Evolutionary conservation across 1,140 invertebrate species (phyloP).

Genomic region (Hesperophylax magnus): DNA sequence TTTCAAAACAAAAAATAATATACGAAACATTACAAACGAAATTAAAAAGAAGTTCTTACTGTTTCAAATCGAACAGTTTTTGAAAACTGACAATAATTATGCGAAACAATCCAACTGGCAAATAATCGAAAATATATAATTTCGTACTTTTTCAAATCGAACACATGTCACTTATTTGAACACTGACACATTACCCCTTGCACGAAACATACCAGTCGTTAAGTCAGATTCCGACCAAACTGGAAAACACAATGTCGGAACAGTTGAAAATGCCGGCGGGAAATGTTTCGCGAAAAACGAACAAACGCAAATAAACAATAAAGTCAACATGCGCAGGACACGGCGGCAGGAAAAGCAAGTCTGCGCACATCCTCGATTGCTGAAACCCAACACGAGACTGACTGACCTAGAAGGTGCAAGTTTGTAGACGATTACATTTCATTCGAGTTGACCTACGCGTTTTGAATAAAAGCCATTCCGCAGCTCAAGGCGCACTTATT

Average conservation of each 20-base stretch:
- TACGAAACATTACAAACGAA: too few relatives aligned
- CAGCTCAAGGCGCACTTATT: constrained; percentile 1
- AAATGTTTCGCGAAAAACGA: background rate
- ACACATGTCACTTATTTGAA: too few relatives aligned
- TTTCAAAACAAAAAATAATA: too few relatives aligned
- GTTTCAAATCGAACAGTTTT: too few relatives aligned
- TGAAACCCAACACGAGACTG: constrained; percentile 46
- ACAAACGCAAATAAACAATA: background rate
- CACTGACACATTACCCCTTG: too few relatives aligned
- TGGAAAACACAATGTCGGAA: background rate
- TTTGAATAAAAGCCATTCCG: constrained; percentile 54
- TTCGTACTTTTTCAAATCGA: too few relatives aligned
- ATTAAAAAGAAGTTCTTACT: too few relatives aligned
- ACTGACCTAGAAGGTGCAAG: constrained; percentile 40
- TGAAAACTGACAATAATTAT: too few relatives aligned
- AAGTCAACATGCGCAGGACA: background rate
- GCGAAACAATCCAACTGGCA: too few relatives aligned
- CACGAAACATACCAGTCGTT: too few relatives aligned
- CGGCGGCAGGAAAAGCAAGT: background rate
- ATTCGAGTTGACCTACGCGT: constrained; percentile 52
- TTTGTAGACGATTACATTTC: constrained; percentile 36
- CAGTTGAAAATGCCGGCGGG: constrained; percentile 5
- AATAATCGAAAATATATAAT: too few relatives aligned
- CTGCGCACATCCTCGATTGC: constrained; percentile 46
- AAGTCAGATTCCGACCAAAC: too few relatives aligned